Evolutionary conservation across 1,140 invertebrate genomes (phyloP), one percentile per base, ranked within the genome.

Genomic region (Hormaphis cornu): DNA sequence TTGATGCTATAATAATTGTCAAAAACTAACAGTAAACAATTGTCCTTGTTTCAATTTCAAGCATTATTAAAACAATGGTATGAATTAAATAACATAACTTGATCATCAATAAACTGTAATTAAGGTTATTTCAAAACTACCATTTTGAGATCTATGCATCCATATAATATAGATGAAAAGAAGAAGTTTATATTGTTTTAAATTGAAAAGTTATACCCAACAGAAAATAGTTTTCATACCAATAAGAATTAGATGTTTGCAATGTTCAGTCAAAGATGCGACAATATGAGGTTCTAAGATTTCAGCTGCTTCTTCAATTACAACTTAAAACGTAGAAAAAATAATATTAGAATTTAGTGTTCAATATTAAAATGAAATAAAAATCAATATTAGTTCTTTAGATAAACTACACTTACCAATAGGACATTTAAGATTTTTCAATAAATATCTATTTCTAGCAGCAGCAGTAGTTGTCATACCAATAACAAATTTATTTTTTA

Each of bases 231-330:
- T 26, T 52, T 2, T n/a, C 40, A 46, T 63, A 63, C 88, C 87
- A 72, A 92, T 89, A 10, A 91, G 80, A 71, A 94, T 90, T 0
- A 92, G 79, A 75, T 93, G 91, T 76, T 92, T 72, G 70, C 87
- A 88, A 48, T 81, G 72, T 42, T 81, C 76, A 16, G 85, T 86
- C 12, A 94, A 77, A 30, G 87, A 83, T 10, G 86, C 82, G 1
- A 90, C 73, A 22, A 90, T 85, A 74, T 91, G 89, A 10, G 84
- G 77, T 75, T 93, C 90, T 40, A 90, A 77, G 14, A 91, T 85
- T 81, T 93, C 89, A 1, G 89, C 90, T 1, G 90, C 90, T 80
- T 93, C 90, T 78, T 93, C 90, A 24, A 92, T 85, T 26, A 92
- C 83, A 0, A 88, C 83, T 81, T 73, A 37, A 69, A 30, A 53